phyloP scores from a whole-genome alignment of 1,140 invertebrate species.

The Penaeus vannamei region DNA sequence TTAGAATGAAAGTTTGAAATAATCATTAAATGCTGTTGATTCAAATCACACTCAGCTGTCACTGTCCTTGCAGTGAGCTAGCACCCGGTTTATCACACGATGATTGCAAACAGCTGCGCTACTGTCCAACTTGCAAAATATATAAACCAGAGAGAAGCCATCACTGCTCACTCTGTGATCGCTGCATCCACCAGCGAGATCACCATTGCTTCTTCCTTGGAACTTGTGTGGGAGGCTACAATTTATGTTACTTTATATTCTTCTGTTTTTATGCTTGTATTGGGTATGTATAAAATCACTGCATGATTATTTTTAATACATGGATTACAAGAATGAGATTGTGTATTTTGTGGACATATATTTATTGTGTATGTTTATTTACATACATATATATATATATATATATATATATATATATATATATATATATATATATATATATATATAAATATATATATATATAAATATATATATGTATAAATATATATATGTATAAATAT shows the following conservation, averaged over 20 bases:
- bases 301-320: not conserved
- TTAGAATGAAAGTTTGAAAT: no score
- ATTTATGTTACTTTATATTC: slow-evolving; percentile 67
- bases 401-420: no score
- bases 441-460: no score
- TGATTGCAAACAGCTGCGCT: slow-evolving; percentile 65
- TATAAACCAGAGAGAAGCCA: slow-evolving; percentile 67
- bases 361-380: no score
- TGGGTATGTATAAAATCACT: slow-evolving; percentile 53
- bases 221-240: slow-evolving; percentile 67
- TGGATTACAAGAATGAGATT: no score
- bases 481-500: no score
- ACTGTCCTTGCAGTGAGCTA: slow-evolving; percentile 53
- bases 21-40: no score
- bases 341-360: no score
- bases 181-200: slow-evolving; percentile 67
- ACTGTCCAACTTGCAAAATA: slow-evolving; percentile 67
- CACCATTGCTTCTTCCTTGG: slow-evolving; percentile 68
- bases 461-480: no score
- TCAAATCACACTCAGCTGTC: not conserved
- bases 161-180: slow-evolving; percentile 67
- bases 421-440: no score
- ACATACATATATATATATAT: no score
- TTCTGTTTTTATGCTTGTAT: slow-evolving; percentile 68
- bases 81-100: slow-evolving; percentile 64